phyloP scores from a whole-genome alignment of 2,797 vertebrate species.

The Geotrypetes seraphini region DNA sequence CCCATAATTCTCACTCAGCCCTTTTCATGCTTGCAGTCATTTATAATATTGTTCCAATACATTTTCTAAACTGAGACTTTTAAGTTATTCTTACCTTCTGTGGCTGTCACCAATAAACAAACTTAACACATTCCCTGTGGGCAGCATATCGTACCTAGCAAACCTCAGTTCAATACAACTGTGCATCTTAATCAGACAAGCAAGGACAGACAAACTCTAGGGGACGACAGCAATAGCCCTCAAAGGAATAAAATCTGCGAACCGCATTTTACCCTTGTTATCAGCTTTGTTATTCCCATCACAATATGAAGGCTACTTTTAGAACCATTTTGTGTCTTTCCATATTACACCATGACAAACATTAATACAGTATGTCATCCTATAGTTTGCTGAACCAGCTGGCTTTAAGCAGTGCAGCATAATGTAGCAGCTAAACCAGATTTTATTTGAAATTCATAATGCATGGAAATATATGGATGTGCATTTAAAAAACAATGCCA shows the following conservation, averaged over 20 bases:
- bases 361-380: no score
- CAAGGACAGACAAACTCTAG: conserved; percentile 25
- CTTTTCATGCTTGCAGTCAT: neutral
- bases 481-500: no score
- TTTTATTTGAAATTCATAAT: no score
- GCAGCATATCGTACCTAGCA: conserved; percentile 3
- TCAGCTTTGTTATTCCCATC: no score
- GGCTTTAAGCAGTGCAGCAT: conserved; percentile 18
- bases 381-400: conserved; percentile 12
- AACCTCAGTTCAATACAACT: conserved; percentile 19
- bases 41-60: conserved; percentile 1
- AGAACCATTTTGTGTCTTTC: conserved; percentile 10
- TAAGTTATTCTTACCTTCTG: conserved; percentile 10
- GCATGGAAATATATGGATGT: no score
- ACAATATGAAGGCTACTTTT: conserved; percentile 34
- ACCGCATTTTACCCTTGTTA: conserved; percentile 16
- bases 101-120: conserved; percentile 1
- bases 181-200: conserved; percentile 18
- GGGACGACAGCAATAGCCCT: conserved; percentile 24
- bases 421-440: no score
- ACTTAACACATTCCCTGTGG: conserved; percentile 3
- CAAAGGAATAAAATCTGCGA: conserved; percentile 29
- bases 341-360: no score
- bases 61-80: conserved; percentile 1
- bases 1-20: neutral